Base-by-base conservation (phyloP, 2,888 invertebrate genomes). In the Hofmannophila pseudospretella region DNA sequence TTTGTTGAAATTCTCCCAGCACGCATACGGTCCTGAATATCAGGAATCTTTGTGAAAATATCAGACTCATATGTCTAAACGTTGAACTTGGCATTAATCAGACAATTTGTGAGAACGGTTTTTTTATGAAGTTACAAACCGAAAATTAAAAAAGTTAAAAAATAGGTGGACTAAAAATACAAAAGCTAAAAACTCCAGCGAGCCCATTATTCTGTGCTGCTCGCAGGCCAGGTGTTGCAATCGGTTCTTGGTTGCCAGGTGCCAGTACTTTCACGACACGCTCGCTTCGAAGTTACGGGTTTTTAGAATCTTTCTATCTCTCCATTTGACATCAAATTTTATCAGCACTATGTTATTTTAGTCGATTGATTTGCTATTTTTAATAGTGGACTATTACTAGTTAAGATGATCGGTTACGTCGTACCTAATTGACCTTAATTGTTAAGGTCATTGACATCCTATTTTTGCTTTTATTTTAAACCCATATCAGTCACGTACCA, bases 161-260 rank as follows among this genome's bases (percentile, higher is more conserved):
- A 16, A 16, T 16, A 16, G 3, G 3, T 16, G 31, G 3, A 10
- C 27, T 4, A 20, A 31, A 31, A 11, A 23, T 8, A 23, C n/a
- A 23, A 23, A 23, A 7, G 23, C 23, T 5, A 5, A 23, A 23
- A 23, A 8, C n/a, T 23, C 31, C 20, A 11, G 22, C 19, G 10
- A 23, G 20, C 3, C 16, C n/a, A n/a, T n/a, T n/a, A 16, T 16
- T 16, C 5, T 7, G 10, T n/a, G n/a, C 20, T 8, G 10, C 23
- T 31, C 27, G 32, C 32, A 11, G 8, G 36, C 37, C 36, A 41
- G 41, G 34, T 41, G 36, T 30, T 27, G 26, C 22, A 22, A 10
- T 16, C 12, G 19, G 14, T 25, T 12, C 11, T 8, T 14, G 27
- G 10, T 31, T 32, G 22, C 35, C 39, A 35, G 34, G 39, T 35